phyloP scores from a whole-genome alignment of 2,113 vertebrate species.

The Nothocercus julius region DNA sequence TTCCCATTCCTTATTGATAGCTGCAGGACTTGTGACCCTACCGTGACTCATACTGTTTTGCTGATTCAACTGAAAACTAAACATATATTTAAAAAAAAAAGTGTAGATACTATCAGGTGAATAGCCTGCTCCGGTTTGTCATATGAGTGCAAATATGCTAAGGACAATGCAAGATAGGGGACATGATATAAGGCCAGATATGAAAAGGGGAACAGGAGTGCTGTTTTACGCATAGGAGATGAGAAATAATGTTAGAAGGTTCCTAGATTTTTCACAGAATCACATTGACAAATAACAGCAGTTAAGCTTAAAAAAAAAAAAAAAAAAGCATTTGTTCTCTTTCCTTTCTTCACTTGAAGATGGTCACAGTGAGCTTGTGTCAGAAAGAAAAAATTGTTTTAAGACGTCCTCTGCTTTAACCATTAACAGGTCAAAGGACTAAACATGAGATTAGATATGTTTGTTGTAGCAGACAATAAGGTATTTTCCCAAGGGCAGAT shows the following conservation, averaged over 20 bases:
- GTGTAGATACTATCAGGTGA: neutral
- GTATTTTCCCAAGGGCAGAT: neutral
- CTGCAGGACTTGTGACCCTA: neutral
- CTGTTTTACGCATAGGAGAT: neutral
- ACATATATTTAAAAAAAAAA: neutral
- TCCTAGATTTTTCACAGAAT: neutral
- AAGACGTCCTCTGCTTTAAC: neutral
- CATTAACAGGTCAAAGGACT: neutral
- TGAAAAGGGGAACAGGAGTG: neutral
- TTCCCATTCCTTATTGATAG: neutral
- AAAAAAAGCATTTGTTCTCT: fast-evolving
- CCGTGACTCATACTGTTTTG: neutral
- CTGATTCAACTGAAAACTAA: neutral
- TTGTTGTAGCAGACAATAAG: neutral
- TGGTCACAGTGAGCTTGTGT: neutral
- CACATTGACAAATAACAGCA: neutral
- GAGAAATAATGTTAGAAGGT: neutral
- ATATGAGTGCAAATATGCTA: fast-evolving
- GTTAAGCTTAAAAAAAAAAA: neutral
- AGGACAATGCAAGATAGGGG: neutral
- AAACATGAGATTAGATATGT: neutral
- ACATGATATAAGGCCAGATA: fast-evolving
- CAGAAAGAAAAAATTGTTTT: neutral
- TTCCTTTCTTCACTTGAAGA: neutral
- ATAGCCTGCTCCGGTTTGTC: neutral